Percentiles rank a stretch among this genome's conserved stretches.
Evolutionary conservation across 2,113 vertebrate species (phyloP).

Genomic region (Telmatochromis bifrenatus): DNA sequence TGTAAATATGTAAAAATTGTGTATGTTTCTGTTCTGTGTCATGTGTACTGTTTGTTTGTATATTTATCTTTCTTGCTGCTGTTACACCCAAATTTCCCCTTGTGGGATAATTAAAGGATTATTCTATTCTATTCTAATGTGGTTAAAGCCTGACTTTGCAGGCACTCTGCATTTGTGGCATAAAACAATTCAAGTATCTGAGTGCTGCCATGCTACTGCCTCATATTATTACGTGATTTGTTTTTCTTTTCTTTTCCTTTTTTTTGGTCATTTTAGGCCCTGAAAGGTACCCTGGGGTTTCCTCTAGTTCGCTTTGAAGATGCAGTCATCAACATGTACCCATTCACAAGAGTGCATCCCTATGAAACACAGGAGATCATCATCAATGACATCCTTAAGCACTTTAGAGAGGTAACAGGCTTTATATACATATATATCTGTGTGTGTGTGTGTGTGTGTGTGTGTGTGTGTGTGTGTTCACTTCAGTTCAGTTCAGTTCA

Average conservation of each 20-base stretch:
- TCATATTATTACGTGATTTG: not conserved
- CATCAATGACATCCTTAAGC: conserved; percentile 91
- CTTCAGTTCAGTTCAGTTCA: too few species aligned
- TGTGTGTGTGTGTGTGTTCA: not conserved
- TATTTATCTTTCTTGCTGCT: not conserved
- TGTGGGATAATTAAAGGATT: not conserved
- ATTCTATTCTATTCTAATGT: not conserved
- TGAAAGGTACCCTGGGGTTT: conserved; percentile 90
- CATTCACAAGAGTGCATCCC: conserved; percentile 91
- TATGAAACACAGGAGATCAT: conserved; percentile 97
- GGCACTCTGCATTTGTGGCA: not conserved
- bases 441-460: not conserved
- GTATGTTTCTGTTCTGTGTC: not conserved
- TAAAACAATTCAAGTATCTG: not conserved
- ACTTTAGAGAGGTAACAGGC: conserved; percentile 87
- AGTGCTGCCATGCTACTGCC: not conserved
- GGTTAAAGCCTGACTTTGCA: not conserved
- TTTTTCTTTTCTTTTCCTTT: not conserved
- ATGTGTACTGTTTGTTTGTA: not conserved
- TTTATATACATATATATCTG: not conserved
- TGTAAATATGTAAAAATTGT: not conserved
- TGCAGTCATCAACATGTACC: conserved; percentile 92
- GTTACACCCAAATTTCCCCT: not conserved
- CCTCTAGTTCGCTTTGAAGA: conserved; percentile 93
- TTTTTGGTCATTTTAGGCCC: conserved; percentile 59